Conservation (phyloP, 1,140 invertebrate species). For the Heliconius hermathena region DNA sequence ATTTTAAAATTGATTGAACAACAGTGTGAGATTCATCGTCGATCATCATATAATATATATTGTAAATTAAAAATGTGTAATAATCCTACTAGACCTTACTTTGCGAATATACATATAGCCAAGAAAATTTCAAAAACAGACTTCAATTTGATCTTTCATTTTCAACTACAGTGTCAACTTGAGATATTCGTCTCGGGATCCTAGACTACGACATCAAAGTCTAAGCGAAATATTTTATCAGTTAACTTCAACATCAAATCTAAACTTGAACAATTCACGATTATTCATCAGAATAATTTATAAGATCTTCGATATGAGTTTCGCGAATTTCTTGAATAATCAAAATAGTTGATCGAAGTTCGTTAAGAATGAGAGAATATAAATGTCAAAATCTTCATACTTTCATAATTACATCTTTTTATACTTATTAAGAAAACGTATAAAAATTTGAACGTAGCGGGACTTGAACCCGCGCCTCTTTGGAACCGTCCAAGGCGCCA, state of each 20-base stretch:
- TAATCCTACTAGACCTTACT: too few species aligned
- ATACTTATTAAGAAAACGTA: too few species aligned
- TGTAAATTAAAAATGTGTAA: too few species aligned
- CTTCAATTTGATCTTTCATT: not conserved
- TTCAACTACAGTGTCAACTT: not conserved
- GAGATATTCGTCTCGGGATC: not conserved
- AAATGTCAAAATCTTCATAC: slow-evolving; percentile 10
- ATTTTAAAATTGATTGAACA: too few species aligned
- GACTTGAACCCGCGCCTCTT: too few species aligned
- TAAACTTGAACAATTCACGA: slow-evolving; percentile 18
- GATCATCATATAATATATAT: too few species aligned
- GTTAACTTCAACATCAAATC: slow-evolving; percentile 16
- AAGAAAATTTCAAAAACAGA: too few species aligned
- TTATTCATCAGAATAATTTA: slow-evolving; percentile 32
- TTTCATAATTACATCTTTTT: not conserved
- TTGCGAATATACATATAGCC: too few species aligned
- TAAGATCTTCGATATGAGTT: slow-evolving; percentile 14
- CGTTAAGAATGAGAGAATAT: not conserved
- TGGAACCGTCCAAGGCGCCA: too few species aligned
- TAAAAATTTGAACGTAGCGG: too few species aligned
- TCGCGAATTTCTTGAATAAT: slow-evolving; percentile 13
- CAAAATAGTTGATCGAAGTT: slow-evolving; percentile 7
- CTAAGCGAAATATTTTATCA: slow-evolving; percentile 17
- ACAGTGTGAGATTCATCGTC: too few species aligned
- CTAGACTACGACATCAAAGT: not conserved